A percentile compares a stretch with the other conserved stretches of the same genome.
These are phyloP conservation scores for Drosophila diplacantha DNA, from an alignment of 2,888 invertebrate species.

Conservation along the genomic window DNA sequence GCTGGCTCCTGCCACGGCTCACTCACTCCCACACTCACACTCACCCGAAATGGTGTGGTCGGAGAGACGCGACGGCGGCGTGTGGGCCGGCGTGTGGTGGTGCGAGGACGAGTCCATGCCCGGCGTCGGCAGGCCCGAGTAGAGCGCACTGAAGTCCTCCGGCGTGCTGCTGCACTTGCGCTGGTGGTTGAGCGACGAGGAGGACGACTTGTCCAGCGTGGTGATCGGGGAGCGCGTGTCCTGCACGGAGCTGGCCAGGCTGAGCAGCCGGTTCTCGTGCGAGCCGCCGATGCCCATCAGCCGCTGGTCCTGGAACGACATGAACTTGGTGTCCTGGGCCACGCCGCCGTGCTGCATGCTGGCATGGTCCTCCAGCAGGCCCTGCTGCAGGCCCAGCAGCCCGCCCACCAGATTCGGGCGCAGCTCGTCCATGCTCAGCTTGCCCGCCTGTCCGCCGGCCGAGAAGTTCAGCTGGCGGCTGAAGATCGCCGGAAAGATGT, in stretches of 20 bases:
- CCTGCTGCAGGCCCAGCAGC: slow-evolving; percentile 86
- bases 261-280: slow-evolving; percentile 77
- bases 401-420: slow-evolving; percentile 90
- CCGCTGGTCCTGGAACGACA: slow-evolving; percentile 79
- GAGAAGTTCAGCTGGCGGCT: slow-evolving; percentile 92
- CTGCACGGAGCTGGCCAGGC: slow-evolving; percentile 78
- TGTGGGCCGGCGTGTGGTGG: slow-evolving; percentile 84
- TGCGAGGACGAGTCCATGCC: slow-evolving; percentile 79
- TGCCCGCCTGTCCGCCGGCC: slow-evolving; percentile 84
- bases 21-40: too few relatives aligned
- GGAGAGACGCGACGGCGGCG: slow-evolving; percentile 82
- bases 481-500: slow-evolving; percentile 94
- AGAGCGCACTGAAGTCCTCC: slow-evolving; percentile 92
- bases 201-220: slow-evolving; percentile 80
- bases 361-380: slow-evolving; percentile 88
- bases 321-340: slow-evolving; percentile 78
- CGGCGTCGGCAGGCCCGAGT: slow-evolving; percentile 81
- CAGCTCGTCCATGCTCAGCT: slow-evolving; percentile 89
- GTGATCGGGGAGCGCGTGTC: slow-evolving; percentile 80
- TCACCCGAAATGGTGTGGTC: slow-evolving; percentile 82
- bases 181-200: slow-evolving; percentile 75
- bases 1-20: neutral
- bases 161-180: slow-evolving; percentile 90
- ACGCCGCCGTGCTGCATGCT: slow-evolving; percentile 78
- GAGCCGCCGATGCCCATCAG: slow-evolving; percentile 77